These are phyloP conservation scores for Luehdorfia chinensis DNA, from an alignment of 1,140 invertebrate species.

Conservation along the genomic window DNA sequence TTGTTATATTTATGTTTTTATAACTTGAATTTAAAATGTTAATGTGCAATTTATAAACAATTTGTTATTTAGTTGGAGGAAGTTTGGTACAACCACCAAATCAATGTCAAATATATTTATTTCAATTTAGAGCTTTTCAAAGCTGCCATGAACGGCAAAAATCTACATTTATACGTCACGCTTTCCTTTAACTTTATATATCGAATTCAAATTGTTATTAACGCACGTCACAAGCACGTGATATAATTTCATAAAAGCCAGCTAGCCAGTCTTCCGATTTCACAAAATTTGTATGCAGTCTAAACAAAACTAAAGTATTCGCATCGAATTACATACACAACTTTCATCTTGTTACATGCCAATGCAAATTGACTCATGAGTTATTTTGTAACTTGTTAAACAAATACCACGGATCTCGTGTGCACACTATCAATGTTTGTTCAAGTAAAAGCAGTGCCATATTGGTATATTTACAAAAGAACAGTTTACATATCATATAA, in stretches of 20 bases:
- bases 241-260: slow-evolving; percentile 4
- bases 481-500: neutral
- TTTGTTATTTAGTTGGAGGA: no score
- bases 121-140: no score
- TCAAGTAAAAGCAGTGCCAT: slow-evolving; percentile 46
- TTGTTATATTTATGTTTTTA: no score
- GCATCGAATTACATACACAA: slow-evolving; percentile 24
- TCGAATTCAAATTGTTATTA: no score
- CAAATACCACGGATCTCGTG: slow-evolving; percentile 23
- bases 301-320: slow-evolving; percentile 11
- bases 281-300: slow-evolving; percentile 12
- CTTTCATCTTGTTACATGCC: slow-evolving; percentile 28
- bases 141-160: no score
- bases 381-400: slow-evolving; percentile 34
- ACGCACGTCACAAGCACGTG: neutral
- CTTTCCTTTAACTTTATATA: no score
- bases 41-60: no score
- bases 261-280: slow-evolving; percentile 1
- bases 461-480: slow-evolving; percentile 22
- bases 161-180: no score
- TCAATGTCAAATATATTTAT: no score
- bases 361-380: slow-evolving; percentile 26
- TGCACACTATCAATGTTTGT: slow-evolving; percentile 40
- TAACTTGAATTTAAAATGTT: no score
- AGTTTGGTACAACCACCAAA: no score